Base-by-base conservation (phyloP, 2,113 vertebrate species). In the Baryphthengus martii region DNA sequence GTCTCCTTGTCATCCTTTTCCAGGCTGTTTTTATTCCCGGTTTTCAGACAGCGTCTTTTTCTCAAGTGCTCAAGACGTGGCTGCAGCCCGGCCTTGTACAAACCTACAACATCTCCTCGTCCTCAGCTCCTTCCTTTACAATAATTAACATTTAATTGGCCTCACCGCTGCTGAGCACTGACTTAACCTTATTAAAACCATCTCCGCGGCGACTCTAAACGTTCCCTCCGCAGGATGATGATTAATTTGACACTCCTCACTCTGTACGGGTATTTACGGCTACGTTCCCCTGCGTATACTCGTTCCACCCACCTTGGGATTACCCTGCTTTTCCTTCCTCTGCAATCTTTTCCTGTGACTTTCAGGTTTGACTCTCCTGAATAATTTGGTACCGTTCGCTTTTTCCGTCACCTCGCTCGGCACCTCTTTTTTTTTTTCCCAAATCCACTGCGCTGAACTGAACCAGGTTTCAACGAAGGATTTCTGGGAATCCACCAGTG, bases 81-180 rank as follows among this genome's bases (percentile, higher is more conserved):
- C 86, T 86, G 59, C 76, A 90, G 33, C 76, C 17, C 4, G 90
- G 92, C 63, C 29, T 84, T 56, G 47, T 42, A 91, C 2, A 59
- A 92, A 78, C 29, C 86, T 61, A 53, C 0, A 2, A 40, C 31
- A 31, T 47, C 59, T 59, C 49, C 94, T 85, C 77, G 81, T 80
- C 84, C 93, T 89, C 84, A 59, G 73, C 5, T 67, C 68, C 80
- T 95, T 95, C 65, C 84, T 89, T 85, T 85, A 47, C 84, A 81
- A 65, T 92, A 95, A 95, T 80, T 92, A 96, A 92, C 93, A 93
- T 95, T 89, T 95, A 95, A 93, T 95, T 95, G 91, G 91, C 86
- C 91, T 95, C 80, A n/a, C 61, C 85, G 73, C 91, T 87, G 86
- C 74, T 20, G 61, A 95, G 86, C 86, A 91, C 84, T 87, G 93